phyloP scores from a whole-genome alignment of 2,888 invertebrate species.

The Vannuccia rotundouncinata region DNA sequence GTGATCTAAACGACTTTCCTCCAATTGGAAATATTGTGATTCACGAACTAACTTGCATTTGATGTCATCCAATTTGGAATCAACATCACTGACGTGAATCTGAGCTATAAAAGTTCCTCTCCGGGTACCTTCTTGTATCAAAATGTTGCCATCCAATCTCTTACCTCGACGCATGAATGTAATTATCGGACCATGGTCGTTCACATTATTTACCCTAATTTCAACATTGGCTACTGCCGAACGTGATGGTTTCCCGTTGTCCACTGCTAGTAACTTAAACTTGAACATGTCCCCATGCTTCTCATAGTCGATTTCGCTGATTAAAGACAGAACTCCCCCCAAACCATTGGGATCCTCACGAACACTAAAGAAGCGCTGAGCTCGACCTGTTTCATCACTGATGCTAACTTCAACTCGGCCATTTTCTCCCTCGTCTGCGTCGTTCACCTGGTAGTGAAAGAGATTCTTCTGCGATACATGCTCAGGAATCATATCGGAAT shows the following conservation, averaged over 20 bases:
- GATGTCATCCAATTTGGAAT: constrained; percentile 21
- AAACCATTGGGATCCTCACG: not conserved
- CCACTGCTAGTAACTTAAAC: not conserved
- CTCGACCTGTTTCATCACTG: not conserved
- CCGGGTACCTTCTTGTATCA: not conserved
- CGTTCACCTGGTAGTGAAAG: not conserved
- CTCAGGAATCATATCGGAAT: constrained; percentile 3
- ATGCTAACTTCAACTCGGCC: not conserved
- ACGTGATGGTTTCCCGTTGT: not conserved
- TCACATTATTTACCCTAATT: constrained; percentile 10
- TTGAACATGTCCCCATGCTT: constrained; percentile 6
- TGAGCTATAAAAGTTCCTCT: not conserved
- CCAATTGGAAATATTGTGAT: constrained; percentile 4
- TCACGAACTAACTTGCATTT: not conserved
- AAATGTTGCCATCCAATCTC: constrained; percentile 10
- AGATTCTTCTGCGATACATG: not conserved
- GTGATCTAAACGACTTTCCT: constrained; percentile 12
- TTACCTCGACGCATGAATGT: not conserved
- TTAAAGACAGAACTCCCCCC: not conserved
- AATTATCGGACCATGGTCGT: constrained; percentile 13
- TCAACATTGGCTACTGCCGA: not conserved
- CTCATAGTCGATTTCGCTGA: constrained; percentile 18
- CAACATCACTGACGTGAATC: not conserved
- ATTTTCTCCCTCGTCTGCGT: constrained; percentile 1
- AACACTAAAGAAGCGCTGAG: not conserved